Evolutionary conservation across 1,140 invertebrate species (phyloP).

Genomic region (Gonatopus flavifemur): DNA sequence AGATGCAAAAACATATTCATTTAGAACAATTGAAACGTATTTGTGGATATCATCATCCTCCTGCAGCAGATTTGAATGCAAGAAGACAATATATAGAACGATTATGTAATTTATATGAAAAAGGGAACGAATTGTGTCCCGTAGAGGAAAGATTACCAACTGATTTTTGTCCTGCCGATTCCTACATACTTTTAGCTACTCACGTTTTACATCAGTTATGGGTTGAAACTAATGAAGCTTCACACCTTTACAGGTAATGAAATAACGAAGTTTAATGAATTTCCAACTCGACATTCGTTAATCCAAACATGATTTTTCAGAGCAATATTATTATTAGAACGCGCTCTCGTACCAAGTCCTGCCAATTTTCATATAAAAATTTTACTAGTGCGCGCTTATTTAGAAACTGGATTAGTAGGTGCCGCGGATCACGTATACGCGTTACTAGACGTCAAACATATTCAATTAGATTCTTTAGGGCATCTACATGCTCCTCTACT

Average conservation of each 20-base stretch:
- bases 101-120: constrained; percentile 47
- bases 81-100: constrained; percentile 43
- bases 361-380: constrained; percentile 67
- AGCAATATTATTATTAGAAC: constrained; percentile 57
- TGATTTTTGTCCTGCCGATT: constrained; percentile 70
- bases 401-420: constrained; percentile 52
- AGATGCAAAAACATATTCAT: constrained; percentile 75
- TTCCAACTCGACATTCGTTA: too few relatives aligned
- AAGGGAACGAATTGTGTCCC: constrained; percentile 47
- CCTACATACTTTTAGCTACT: constrained; percentile 75
- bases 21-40: constrained; percentile 69
- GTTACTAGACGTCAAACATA: constrained; percentile 86
- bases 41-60: constrained; percentile 64
- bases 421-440: constrained; percentile 48
- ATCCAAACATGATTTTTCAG: constrained; percentile 35
- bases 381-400: constrained; percentile 63
- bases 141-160: constrained; percentile 59
- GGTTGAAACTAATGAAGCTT: constrained; percentile 61
- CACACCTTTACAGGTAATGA: constrained; percentile 60
- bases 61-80: constrained; percentile 37
- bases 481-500: constrained; percentile 79
- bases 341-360: constrained; percentile 61
- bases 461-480: constrained; percentile 90
- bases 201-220: constrained; percentile 76
- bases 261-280: constrained; percentile 1